A percentile compares a stretch with the other conserved stretches of the same genome.
Evolutionary conservation across 2,888 invertebrate species (phyloP).

Genomic region (Meteorus cinctellus): DNA sequence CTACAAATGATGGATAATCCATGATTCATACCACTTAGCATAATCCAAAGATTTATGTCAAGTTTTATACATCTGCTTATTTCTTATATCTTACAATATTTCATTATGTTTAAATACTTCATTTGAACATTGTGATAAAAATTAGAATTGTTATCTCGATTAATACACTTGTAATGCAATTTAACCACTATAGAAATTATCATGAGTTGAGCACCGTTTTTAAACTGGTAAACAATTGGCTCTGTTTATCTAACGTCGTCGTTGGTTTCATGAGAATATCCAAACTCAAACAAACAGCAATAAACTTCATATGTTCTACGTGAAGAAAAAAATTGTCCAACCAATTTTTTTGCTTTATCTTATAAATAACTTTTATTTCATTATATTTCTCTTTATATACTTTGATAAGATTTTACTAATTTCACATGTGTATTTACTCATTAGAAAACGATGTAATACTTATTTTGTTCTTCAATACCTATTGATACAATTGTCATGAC

Average conservation of each 20-base stretch:
- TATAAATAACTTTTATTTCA: too few relatives aligned
- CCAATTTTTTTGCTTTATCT: too few relatives aligned
- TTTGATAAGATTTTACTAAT: too few relatives aligned
- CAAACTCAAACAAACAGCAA: not conserved
- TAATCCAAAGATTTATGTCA: not conserved
- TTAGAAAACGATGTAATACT: too few relatives aligned
- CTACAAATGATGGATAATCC: not conserved
- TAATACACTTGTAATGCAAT: not conserved
- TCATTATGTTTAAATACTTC: not conserved
- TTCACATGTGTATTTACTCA: too few relatives aligned
- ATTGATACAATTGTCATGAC: too few relatives aligned
- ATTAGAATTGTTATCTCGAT: not conserved
- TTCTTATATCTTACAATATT: not conserved
- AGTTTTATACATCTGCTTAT: not conserved
- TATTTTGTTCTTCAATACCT: too few relatives aligned
- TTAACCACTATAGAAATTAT: not conserved
- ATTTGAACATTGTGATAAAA: not conserved
- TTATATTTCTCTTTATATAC: too few relatives aligned
- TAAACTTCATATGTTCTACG: too few relatives aligned
- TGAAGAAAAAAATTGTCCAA: too few relatives aligned
- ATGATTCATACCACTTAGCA: not conserved
- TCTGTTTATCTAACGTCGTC: not conserved
- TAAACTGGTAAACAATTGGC: not conserved
- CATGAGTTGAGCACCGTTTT: not conserved
- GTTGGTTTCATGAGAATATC: not conserved